Evolutionary conservation across 2,888 invertebrate species (phyloP), one percentile per base, ranked within the genome.

Genomic region (Drosophila nr. fundita): DNA sequence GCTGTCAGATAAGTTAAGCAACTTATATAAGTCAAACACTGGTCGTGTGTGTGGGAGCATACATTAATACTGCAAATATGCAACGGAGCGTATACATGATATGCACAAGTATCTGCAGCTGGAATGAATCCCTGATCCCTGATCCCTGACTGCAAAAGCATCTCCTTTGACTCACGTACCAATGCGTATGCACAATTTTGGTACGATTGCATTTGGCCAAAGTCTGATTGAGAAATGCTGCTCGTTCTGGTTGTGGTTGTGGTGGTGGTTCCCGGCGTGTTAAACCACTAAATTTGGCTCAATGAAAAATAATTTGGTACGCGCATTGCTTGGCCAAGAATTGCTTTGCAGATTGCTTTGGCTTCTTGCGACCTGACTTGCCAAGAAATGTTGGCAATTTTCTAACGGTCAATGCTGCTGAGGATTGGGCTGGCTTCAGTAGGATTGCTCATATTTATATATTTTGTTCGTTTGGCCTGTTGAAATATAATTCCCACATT

Each of bases 261-360:
- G 36, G 40, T 40, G 15, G 42, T 36, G 36, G 36, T 36, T 36
- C 49, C 24, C 30, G 65, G 79, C 73, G 64, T 74, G 63, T 69
- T 60, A 58, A 76, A 67, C 76, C 79, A 68, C 76, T 70, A 63
- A 75, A 78, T 73, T 70, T 78, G 65, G 80, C 72, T 75, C 67
- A 68, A 81, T 83, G 75, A 70, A 80, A 79, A 80, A 80, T 83
- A 87, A 87, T 84, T 84, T 80, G 80, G 85, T 82, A 84, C 81
- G 82, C 73, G 69, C 15, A 55, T 34, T 42, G 36, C 30, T 27
- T 64, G 76, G 66, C 64, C 61, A 60, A 55, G 34, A 42, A 63
- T 60, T 78, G 63, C 11, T 48, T 27, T 8, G n/a, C 52, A 30
- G 29, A 11, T 53, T 53, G 15, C 2, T 30, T 70, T 38, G 77